Conservation (phyloP, 2,888 invertebrate genomes). For the Platycnemis pennipes region DNA sequence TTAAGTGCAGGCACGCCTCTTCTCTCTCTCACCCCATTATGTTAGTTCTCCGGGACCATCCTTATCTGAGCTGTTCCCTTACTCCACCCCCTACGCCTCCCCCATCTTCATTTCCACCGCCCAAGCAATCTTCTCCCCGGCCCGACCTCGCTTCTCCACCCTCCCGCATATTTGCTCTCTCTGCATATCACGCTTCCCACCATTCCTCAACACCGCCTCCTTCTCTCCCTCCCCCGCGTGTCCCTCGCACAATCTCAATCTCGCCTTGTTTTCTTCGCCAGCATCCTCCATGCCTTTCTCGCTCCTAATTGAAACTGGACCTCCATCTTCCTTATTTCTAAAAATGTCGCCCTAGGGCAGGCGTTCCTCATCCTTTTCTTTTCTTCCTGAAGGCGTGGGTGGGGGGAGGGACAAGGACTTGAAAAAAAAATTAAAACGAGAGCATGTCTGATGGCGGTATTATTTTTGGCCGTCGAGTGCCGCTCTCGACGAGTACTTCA, state of each 20-base stretch:
- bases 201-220: background rate
- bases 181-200: constrained; percentile 15
- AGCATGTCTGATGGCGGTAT: background rate
- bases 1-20: background rate
- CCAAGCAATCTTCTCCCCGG: background rate
- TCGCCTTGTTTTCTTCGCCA: constrained; percentile 16
- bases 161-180: background rate
- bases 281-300: background rate
- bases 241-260: background rate
- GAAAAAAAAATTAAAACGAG: background rate
- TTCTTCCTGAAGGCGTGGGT: background rate
- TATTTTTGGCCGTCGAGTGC: background rate
- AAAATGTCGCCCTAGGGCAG: constrained; percentile 16
- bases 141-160: background rate
- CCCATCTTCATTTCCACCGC: background rate
- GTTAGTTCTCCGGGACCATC: constrained; percentile 22
- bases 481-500: constrained; percentile 8
- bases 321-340: constrained; percentile 20
- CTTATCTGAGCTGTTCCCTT: background rate
- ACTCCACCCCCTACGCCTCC: background rate
- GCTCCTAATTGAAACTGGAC: constrained; percentile 32
- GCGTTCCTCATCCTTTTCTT: background rate
- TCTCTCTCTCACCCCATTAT: constrained; percentile 39
- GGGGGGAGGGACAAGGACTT: background rate
- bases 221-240: background rate